Percentiles rank a stretch among this genome's conserved stretches.
These are phyloP conservation scores for Athripsodes cinereus DNA, from an alignment of 2,888 invertebrate genomes.

Conservation along the genomic window DNA sequence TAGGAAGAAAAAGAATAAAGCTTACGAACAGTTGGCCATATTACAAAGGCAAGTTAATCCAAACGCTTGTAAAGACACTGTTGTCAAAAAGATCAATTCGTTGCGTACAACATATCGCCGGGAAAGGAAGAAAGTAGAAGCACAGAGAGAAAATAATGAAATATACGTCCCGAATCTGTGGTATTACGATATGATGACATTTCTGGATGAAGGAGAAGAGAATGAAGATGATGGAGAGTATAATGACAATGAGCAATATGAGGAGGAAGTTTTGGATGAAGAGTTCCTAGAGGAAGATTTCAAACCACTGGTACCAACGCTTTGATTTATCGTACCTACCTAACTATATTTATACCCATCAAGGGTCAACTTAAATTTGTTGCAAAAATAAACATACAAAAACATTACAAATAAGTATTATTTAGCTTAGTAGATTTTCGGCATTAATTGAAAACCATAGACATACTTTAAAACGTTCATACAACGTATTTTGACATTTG, in stretches of 20 bases:
- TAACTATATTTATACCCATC: too few relatives aligned
- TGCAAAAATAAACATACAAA: too few relatives aligned
- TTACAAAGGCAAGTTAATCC: neutral
- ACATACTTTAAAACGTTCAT: too few relatives aligned
- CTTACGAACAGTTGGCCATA: neutral
- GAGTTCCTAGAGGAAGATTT: neutral
- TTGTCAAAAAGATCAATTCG: neutral
- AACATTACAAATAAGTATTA: too few relatives aligned
- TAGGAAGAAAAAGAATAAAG: neutral
- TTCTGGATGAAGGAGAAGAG: neutral
- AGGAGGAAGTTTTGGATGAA: neutral
- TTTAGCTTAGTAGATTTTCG: too few relatives aligned
- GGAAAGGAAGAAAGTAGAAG: neutral
- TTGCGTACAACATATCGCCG: neutral
- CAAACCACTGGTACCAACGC: neutral
- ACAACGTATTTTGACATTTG: too few relatives aligned
- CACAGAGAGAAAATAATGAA: neutral
- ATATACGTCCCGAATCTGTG: neutral
- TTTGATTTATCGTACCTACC: too few relatives aligned
- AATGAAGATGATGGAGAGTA: neutral
- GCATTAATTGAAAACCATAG: too few relatives aligned
- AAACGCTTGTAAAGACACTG: neutral
- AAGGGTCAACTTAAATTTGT: too few relatives aligned
- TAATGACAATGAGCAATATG: neutral
- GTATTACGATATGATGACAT: neutral